Conservation (phyloP, 2,888 invertebrate species). For the Volucella inanis region DNA sequence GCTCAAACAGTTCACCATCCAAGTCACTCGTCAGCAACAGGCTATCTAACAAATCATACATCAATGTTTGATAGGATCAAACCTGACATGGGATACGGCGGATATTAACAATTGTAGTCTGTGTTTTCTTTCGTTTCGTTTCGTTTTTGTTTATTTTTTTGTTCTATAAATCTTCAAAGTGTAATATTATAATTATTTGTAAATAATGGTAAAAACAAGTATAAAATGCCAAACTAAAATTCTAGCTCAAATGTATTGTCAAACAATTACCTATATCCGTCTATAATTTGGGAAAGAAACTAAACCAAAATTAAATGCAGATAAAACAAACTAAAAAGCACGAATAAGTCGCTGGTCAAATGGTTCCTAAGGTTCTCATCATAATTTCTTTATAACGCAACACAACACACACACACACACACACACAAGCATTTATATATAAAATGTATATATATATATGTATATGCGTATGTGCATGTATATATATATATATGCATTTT, state of each 20-base stretch:
- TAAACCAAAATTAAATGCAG: not conserved
- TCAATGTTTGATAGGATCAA: constrained; percentile 84
- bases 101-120: constrained; percentile 80
- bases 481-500: not conserved
- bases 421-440: constrained; percentile 24
- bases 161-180: not conserved
- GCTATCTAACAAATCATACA: constrained; percentile 80
- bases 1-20: constrained; percentile 53
- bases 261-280: constrained; percentile 64
- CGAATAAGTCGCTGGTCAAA: constrained; percentile 52
- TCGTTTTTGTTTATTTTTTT: constrained; percentile 4
- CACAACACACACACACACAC: not conserved
- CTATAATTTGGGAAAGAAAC: constrained; percentile 39
- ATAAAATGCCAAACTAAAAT: constrained; percentile 64
- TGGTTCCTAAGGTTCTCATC: constrained; percentile 67
- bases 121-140: not conserved
- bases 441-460: no score
- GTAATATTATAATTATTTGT: constrained; percentile 26
- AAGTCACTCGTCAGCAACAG: constrained; percentile 45
- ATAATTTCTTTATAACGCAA: constrained; percentile 22
- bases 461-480: no score
- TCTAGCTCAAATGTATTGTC: constrained; percentile 62
- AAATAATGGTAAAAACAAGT: constrained; percentile 39
- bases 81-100: constrained; percentile 84
- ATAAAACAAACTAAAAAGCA: constrained; percentile 25